Percentiles rank a stretch among this genome's conserved stretches.
These are phyloP conservation scores for Rousettus madagascariensis DNA, from an alignment of 2,797 vertebrate species.

Conservation along the genomic window DNA sequence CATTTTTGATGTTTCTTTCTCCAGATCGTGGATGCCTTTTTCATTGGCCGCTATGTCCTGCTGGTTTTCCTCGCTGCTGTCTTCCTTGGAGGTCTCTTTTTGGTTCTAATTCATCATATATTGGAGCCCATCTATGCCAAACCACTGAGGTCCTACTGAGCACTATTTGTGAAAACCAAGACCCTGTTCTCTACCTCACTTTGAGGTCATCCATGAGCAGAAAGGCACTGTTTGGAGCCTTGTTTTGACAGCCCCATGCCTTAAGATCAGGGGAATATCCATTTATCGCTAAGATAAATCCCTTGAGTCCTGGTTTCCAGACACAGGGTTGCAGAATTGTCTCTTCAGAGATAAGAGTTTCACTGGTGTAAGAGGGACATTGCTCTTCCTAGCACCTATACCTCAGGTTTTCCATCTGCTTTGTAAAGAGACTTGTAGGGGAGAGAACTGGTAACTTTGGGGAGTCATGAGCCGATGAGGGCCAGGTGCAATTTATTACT, in stretches of 20 bases:
- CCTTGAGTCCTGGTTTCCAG: background rate
- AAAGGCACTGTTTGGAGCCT: background rate
- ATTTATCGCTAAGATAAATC: background rate
- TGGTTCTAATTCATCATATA: conserved; percentile 90
- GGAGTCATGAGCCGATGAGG: too few relatives aligned
- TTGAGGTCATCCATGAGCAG: background rate
- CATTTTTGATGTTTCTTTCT: background rate
- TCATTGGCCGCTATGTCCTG: conserved; percentile 93
- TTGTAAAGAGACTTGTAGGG: background rate
- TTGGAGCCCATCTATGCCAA: conserved; percentile 93
- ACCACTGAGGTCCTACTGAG: conserved; percentile 81
- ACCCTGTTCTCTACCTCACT: background rate
- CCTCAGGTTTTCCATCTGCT: background rate
- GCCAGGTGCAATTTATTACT: too few relatives aligned
- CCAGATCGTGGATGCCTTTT: conserved; percentile 92
- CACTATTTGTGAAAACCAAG: accelerated
- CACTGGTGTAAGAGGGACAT: background rate
- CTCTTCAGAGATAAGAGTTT: background rate
- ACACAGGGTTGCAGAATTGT: background rate
- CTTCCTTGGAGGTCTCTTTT: conserved; percentile 89
- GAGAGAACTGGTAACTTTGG: too few relatives aligned
- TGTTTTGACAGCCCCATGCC: background rate
- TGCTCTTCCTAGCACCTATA: background rate
- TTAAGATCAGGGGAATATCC: background rate
- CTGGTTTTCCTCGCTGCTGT: conserved; percentile 84